Conservation (phyloP, 2,113 vertebrate genomes). For the Steatornis caripensis region DNA sequence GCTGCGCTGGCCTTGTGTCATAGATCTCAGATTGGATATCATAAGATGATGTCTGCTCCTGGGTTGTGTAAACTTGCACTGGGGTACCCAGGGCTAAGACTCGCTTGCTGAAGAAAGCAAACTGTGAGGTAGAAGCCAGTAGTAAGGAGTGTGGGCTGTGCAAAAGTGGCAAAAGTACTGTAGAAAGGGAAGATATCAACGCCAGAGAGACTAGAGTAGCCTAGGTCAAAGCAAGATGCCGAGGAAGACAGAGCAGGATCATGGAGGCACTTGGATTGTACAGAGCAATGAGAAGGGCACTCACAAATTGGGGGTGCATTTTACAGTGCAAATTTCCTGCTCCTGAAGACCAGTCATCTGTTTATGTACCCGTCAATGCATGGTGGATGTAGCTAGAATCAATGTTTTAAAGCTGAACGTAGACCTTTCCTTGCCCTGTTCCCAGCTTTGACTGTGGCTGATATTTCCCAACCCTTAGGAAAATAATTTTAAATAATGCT, state of each 20-base stretch:
- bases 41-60: background rate
- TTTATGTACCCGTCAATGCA: background rate
- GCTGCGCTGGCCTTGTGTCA: background rate
- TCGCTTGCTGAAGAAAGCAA: background rate
- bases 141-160: background rate
- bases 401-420: background rate
- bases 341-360: background rate
- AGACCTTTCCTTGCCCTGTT: background rate
- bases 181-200: background rate
- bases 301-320: background rate
- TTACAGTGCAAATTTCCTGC: background rate
- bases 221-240: background rate
- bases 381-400: background rate
- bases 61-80: background rate
- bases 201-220: background rate
- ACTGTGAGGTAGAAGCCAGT: background rate
- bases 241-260: background rate
- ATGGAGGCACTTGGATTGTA: background rate
- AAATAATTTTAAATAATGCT: conserved; percentile 72
- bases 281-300: background rate
- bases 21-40: background rate
- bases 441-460: conserved; percentile 11
- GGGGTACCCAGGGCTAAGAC: background rate
- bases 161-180: background rate
- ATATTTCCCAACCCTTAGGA: conserved; percentile 61